Base-by-base conservation (phyloP, 2,888 invertebrate species). In the Melangyna quadrimaculata region DNA sequence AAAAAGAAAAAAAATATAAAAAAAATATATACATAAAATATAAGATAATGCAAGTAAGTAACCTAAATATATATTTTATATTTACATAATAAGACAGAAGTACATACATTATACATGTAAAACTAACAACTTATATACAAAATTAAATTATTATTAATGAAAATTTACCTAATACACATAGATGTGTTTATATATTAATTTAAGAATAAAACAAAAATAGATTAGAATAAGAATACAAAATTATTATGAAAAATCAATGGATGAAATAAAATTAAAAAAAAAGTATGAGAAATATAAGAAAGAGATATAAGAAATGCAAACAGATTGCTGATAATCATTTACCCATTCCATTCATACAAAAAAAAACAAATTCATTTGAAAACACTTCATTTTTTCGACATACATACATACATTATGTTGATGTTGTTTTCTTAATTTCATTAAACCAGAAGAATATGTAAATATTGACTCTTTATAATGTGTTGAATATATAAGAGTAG, bases 1-100 rank as follows among this genome's bases (percentile, higher is more conserved):
- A 83, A 87, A 88, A 90, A 87, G 19, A 45, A 90, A 90, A 90
- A 78, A 86, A n/a, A n/a, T n/a, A n/a, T n/a, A n/a, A n/a, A 78
- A 65, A 72, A 82, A 87, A 88, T 87, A 78, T 70, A 84, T 65
- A 77, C 71, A 77, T 82, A 79, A 81, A 43, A 43, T 57, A 57
- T 81, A 78, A 86, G 81, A 53, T 32, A 77, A 78, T 59, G 77
- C 69, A 81, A 81, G 48, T 81, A 81, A 81, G 81, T 86, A 86
- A 86, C 74, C 78, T 87, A 87, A 75, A 78, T 81, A 80, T 75
- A 87, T 69, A 82, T 77, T 81, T 35, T 79, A 79, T 74, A 83
- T 87, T 87, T 81, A 87, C 71, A 80, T 81, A 17, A 82, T 84
- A 82, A 87, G 83, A 77, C 78, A 84, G 75, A 87, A 87, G 77